These are phyloP conservation scores for Menura novaehollandiae DNA, from an alignment of 2,113 vertebrate species.

Conservation along the genomic window DNA sequence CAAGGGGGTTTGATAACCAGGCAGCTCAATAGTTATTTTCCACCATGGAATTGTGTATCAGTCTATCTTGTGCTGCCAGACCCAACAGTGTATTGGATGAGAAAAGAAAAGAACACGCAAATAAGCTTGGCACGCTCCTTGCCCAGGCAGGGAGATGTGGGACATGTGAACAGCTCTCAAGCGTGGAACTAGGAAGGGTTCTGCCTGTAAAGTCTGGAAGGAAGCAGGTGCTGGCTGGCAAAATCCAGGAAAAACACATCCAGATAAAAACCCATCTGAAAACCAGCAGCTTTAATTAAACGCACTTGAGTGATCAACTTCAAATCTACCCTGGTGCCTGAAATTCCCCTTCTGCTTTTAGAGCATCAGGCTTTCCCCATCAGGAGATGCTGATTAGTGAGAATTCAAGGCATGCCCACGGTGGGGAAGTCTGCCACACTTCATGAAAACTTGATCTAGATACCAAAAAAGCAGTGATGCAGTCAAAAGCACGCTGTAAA, in stretches of 20 bases:
- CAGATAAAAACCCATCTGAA: neutral
- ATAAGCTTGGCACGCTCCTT: neutral
- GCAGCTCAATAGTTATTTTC: neutral
- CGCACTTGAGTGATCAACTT: neutral
- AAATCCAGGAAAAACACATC: neutral
- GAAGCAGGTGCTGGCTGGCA: neutral
- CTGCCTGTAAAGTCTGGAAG: neutral
- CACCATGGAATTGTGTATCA: neutral
- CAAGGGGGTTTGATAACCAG: neutral
- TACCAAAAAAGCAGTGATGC: neutral
- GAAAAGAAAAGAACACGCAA: neutral
- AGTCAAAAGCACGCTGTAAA: neutral
- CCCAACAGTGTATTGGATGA: neutral
- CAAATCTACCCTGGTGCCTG: neutral
- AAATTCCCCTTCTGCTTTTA: neutral
- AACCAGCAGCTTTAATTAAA: neutral
- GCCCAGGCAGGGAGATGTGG: neutral
- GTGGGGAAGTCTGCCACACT: neutral
- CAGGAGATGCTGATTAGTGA: neutral
- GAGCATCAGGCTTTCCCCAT: neutral
- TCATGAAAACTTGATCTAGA: neutral
- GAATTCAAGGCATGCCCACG: neutral
- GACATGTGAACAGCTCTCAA: fast-evolving
- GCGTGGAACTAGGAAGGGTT: fast-evolving
- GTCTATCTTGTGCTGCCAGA: neutral